These are phyloP conservation scores for Burhinus oedicnemus DNA, from an alignment of 2,113 vertebrate species.

Conservation along the genomic window DNA sequence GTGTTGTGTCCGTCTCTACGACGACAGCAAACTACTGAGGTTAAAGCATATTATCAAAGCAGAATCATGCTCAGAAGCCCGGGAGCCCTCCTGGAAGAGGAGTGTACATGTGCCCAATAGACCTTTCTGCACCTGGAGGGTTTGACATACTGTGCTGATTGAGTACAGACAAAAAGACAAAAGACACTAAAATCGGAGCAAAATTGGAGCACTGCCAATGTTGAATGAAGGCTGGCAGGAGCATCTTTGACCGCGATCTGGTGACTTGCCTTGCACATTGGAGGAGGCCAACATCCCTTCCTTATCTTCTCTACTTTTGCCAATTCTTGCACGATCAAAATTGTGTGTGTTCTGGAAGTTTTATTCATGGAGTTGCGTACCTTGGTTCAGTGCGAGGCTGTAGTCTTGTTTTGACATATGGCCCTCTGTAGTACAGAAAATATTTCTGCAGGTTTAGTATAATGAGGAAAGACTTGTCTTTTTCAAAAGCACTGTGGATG, in stretches of 20 bases:
- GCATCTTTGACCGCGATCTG: background rate
- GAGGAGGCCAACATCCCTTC: background rate
- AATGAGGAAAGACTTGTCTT: background rate
- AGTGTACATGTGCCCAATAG: background rate
- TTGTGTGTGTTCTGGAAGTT: background rate
- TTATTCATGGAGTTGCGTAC: background rate
- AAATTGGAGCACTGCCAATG: background rate
- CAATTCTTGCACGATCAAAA: background rate
- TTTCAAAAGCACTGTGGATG: background rate
- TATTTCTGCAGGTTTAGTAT: background rate
- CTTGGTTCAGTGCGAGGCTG: background rate
- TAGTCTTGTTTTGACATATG: background rate
- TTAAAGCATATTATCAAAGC: background rate
- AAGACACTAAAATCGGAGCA: background rate
- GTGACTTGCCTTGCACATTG: background rate
- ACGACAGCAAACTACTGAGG: background rate
- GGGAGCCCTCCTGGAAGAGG: background rate
- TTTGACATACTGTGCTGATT: background rate
- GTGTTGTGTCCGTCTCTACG: too few species aligned
- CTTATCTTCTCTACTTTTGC: background rate
- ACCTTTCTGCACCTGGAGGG: background rate
- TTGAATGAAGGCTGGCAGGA: background rate
- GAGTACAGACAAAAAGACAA: background rate
- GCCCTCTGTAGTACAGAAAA: background rate
- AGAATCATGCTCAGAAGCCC: background rate